Evolutionary conservation across 2,797 vertebrate species (phyloP).

Genomic region (Decapterus maruadsi): DNA sequence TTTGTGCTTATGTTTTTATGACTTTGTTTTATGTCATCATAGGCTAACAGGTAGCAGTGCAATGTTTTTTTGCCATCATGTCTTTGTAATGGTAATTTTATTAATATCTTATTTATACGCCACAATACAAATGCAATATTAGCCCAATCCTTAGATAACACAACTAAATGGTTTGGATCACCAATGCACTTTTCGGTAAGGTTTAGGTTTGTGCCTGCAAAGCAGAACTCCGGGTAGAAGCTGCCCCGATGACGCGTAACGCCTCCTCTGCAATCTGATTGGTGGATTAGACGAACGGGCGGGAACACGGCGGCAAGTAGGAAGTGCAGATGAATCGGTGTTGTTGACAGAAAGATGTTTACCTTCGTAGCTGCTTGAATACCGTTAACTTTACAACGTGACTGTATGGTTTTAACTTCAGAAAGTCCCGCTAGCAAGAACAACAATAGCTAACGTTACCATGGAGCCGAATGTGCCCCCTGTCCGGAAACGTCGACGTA

Average conservation of each 20-base stretch:
- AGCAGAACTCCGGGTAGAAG: neutral
- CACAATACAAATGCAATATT: too few relatives aligned
- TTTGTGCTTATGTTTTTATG: too few relatives aligned
- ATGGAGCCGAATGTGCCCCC: slow-evolving; percentile 45
- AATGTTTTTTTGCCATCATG: too few relatives aligned
- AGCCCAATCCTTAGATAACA: too few relatives aligned
- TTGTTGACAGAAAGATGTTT: slow-evolving; percentile 10
- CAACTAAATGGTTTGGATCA: too few relatives aligned
- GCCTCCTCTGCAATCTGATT: slow-evolving; percentile 51
- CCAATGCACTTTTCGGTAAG: too few relatives aligned
- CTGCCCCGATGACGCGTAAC: accelerated
- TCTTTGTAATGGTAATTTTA: too few relatives aligned
- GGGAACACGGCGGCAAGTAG: slow-evolving; percentile 45
- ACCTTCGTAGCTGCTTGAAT: neutral
- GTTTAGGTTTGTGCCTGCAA: neutral
- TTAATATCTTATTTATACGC: too few relatives aligned
- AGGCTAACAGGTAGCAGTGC: too few relatives aligned
- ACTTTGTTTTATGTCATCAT: too few relatives aligned
- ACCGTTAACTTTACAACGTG: neutral
- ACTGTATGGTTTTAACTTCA: too few relatives aligned
- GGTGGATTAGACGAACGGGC: slow-evolving; percentile 43
- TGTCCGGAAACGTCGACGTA: slow-evolving; percentile 63
- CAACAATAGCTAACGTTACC: neutral
- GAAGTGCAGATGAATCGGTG: slow-evolving; percentile 39
- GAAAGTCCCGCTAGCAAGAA: accelerated